Evolutionary conservation across 2,888 invertebrate genomes (phyloP).

Genomic region (Leptarthrus brevirostris): DNA sequence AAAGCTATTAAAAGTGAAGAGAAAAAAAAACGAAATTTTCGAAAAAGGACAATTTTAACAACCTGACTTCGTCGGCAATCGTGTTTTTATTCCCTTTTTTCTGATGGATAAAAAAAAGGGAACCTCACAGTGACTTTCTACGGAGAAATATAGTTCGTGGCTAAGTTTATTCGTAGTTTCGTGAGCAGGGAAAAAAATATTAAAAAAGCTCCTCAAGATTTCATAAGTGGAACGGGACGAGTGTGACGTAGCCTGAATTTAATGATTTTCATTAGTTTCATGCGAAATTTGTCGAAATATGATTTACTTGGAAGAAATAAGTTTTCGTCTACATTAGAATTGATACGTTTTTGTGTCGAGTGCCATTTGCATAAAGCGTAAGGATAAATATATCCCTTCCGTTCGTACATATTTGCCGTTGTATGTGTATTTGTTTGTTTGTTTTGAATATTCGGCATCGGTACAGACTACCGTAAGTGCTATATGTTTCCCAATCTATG

Average conservation of each 20-base stretch:
- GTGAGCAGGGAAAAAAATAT: too few relatives aligned
- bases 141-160: too few relatives aligned
- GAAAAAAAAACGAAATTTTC: too few relatives aligned
- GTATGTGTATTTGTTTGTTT: conserved; percentile 25
- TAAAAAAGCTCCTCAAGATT: conserved; percentile 28
- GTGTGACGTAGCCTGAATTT: conserved; percentile 38
- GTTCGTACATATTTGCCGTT: not conserved
- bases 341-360: conserved; percentile 3
- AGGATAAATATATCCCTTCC: not conserved
- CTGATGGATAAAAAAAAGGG: too few relatives aligned
- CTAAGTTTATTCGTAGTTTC: too few relatives aligned
- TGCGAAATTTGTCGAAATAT: not conserved
- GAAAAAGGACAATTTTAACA: too few relatives aligned
- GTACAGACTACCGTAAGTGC: not conserved
- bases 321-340: not conserved
- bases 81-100: too few relatives aligned
- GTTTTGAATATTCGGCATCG: conserved; percentile 20
- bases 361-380: conserved; percentile 31
- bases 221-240: conserved; percentile 22
- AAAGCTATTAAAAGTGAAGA: not conserved
- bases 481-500: not conserved
- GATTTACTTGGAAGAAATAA: not conserved
- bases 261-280: conserved; percentile 31
- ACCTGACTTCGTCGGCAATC: too few relatives aligned
- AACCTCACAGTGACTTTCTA: too few relatives aligned